Conservation (phyloP, 2,113 vertebrate species). For the Heliornis fulica region DNA sequence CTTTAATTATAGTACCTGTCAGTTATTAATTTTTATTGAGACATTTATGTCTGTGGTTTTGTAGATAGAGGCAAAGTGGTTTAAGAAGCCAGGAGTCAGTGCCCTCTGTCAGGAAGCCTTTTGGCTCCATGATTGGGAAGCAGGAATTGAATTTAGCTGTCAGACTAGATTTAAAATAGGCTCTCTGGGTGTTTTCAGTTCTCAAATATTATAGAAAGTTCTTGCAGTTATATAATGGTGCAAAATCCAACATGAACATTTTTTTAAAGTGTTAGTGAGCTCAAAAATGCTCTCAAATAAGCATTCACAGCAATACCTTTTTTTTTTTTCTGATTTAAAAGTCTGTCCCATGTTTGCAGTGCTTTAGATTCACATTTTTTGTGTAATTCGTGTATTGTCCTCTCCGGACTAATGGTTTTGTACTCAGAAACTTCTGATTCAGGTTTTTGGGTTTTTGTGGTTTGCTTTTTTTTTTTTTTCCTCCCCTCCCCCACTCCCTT, state of each 20-base stretch:
- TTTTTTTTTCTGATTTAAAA: background rate
- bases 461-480: no score
- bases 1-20: background rate
- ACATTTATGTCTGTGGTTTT: background rate
- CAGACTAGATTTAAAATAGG: background rate
- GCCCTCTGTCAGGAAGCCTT: background rate
- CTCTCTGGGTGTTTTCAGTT: accelerated
- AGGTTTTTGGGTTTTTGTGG: background rate
- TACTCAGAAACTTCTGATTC: background rate
- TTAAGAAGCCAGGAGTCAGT: background rate
- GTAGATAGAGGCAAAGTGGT: background rate
- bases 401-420: background rate
- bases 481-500: accelerated
- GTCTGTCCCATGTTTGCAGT: background rate
- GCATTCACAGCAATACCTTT: no score
- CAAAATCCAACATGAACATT: background rate
- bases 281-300: background rate
- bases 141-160: background rate
- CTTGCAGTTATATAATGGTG: background rate
- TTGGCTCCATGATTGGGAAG: accelerated
- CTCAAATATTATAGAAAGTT: background rate
- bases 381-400: background rate
- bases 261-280: background rate
- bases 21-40: background rate
- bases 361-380: background rate